Base-by-base conservation (phyloP, 2,113 vertebrate genomes). In the Thomomys bottae region DNA sequence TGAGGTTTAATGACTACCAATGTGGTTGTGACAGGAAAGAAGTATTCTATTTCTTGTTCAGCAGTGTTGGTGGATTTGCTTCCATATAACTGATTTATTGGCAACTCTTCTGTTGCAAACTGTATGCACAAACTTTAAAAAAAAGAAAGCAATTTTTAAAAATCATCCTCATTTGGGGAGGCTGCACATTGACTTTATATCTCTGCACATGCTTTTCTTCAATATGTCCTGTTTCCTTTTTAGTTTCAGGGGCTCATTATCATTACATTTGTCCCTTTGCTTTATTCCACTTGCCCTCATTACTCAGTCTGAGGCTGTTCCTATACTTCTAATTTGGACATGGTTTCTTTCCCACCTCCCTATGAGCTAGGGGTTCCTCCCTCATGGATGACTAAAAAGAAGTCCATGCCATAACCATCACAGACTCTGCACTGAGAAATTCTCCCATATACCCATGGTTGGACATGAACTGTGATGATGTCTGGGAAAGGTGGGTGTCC, bases 1-100 rank as follows among this genome's bases (percentile, higher is more conserved):
- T 96, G 96, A 88, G 96, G 96, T 40, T 96, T 96, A 84, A 96
- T 87, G 24, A 96, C 0, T 61, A 45, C 95, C 10, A 96, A 71
- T 0, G 93, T 95, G 6, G 11, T n/a, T n/a, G 96, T 71, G 45
- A 30, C 54, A 81, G 96, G 96, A 88, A 96, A 96, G 87, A 96
- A 96, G 36, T 86, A 0, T 1, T 78, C 42, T 73, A 96, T 96
- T 28, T 96, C 96, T 26, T 12, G 84, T 76, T 90, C 36, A 6
- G 95, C 96, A 9, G 3, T 38, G 57, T 88, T 84, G 59, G 66
- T 30, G 0, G 95, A 95, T 63, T 61, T 23, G 21, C 96, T 96
- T 91, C 96, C 94, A 36, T 95, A 94, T 5, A 96, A 57, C 67
- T 94, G 96, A 28, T 88, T 96, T 88, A 95, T 8, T 42, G 96